These are phyloP conservation scores for Lomographa bimaculata DNA, from an alignment of 2,888 invertebrate genomes.

Conservation along the genomic window DNA sequence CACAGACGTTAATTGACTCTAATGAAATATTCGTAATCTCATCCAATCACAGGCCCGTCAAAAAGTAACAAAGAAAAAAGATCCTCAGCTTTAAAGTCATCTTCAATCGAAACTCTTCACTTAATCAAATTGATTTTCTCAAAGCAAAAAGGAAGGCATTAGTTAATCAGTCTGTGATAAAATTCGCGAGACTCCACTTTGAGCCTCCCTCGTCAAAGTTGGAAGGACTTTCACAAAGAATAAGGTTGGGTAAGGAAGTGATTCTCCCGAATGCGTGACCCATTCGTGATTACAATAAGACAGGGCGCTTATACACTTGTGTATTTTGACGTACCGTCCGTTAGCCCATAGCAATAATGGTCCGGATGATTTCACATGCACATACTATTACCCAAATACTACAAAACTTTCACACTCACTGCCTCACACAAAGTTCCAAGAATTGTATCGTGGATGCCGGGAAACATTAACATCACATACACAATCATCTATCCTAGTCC, in stretches of 20 bases:
- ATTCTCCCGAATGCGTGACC: constrained; percentile 28
- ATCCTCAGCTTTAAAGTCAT: constrained; percentile 23
- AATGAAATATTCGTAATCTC: constrained; percentile 19
- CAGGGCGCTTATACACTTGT: constrained; percentile 3
- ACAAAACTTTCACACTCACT: too few relatives aligned
- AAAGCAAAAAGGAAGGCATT: constrained; percentile 29
- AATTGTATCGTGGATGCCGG: too few relatives aligned
- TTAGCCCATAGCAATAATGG: too few relatives aligned
- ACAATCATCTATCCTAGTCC: too few relatives aligned
- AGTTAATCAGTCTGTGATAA: constrained; percentile 32
- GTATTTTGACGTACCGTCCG: neutral
- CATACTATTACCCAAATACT: too few relatives aligned
- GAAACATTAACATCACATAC: too few relatives aligned
- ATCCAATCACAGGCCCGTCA: constrained; percentile 13
- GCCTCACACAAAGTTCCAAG: too few relatives aligned
- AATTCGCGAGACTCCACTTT: constrained; percentile 26
- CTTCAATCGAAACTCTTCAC: constrained; percentile 29
- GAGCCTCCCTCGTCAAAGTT: constrained; percentile 29
- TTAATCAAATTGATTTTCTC: constrained; percentile 30
- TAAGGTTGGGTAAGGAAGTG: constrained; percentile 25
- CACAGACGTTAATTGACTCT: constrained; percentile 16
- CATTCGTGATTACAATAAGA: constrained; percentile 24
- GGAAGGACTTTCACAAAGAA: constrained; percentile 24
- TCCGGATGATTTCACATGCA: too few relatives aligned
- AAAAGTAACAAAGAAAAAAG: constrained; percentile 18